Conservation (phyloP, 1,140 invertebrate genomes). For the Steinernema khuongi region DNA sequence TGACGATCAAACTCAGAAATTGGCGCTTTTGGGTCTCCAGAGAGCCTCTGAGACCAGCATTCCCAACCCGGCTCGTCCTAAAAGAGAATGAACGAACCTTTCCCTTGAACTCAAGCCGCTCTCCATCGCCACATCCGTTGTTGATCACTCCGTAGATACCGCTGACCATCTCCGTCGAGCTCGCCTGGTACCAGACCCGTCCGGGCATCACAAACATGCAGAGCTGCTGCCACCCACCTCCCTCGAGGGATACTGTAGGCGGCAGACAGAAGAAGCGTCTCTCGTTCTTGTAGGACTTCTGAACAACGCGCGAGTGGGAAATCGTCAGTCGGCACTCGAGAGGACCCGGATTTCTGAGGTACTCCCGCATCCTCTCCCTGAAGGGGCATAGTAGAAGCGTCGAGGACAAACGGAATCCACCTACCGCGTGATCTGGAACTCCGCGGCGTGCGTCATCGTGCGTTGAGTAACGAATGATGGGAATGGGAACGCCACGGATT, state of each 20-base stretch:
- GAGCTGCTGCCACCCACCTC: neutral
- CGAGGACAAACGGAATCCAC: too few relatives aligned
- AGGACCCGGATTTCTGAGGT: neutral
- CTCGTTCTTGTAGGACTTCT: neutral
- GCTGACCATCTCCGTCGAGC: neutral
- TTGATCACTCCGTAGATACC: neutral
- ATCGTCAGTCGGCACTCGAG: neutral
- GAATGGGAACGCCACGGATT: too few relatives aligned
- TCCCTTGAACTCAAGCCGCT: neutral
- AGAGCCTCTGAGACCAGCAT: too few relatives aligned
- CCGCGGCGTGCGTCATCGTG: too few relatives aligned
- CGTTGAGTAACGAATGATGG: too few relatives aligned
- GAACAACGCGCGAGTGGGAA: neutral
- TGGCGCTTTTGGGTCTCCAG: neutral
- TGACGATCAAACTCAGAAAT: too few relatives aligned
- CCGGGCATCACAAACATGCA: too few relatives aligned
- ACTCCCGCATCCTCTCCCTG: neutral
- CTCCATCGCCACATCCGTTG: neutral
- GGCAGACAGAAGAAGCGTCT: neutral
- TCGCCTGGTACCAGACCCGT: too few relatives aligned
- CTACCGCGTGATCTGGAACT: too few relatives aligned
- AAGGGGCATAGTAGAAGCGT: too few relatives aligned
- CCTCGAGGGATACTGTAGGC: conserved; percentile 1
- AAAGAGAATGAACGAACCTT: neutral
- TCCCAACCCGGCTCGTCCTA: neutral